Percentiles rank a stretch among this genome's conserved stretches.
Evolutionary conservation across 92 coral and sea anemone species (phyloP).

Genomic region (Pocillopora meandrina): DNA sequence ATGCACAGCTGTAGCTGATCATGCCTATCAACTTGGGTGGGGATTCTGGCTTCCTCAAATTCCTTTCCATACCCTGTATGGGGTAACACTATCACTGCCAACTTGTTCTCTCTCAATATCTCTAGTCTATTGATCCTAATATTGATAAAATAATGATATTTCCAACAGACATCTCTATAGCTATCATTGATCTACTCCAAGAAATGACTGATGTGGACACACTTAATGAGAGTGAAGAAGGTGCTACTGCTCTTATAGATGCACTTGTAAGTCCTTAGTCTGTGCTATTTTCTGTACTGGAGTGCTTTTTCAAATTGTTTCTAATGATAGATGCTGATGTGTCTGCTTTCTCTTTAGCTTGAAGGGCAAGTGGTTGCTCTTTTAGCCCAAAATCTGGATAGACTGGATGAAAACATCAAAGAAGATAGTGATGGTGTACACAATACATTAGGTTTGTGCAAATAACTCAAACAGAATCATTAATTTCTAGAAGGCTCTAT

Average conservation of each 20-base stretch:
- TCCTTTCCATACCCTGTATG: no score
- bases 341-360: slow-evolving; percentile 50
- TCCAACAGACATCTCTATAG: slow-evolving; percentile 76
- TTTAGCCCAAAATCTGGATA: slow-evolving; percentile 90
- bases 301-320: background rate
- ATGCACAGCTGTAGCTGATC: no score
- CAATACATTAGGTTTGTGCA: slow-evolving; percentile 78
- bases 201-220: slow-evolving; percentile 98
- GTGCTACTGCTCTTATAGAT: slow-evolving; percentile 86
- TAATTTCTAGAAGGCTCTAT: no score
- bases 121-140: background rate
- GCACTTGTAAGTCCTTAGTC: slow-evolving; percentile 68
- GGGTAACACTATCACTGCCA: no score
- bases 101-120: no score
- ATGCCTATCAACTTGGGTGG: no score
- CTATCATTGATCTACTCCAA: slow-evolving; percentile 80
- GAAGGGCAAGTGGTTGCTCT: slow-evolving; percentile 94
- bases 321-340: background rate
- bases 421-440: slow-evolving; percentile 98
- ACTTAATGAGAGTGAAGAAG: slow-evolving; percentile 92
- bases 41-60: no score
- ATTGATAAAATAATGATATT: background rate
- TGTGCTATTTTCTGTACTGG: background rate
- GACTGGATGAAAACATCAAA: slow-evolving; percentile 91
- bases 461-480: background rate